Base-by-base conservation (phyloP, 2,113 vertebrate genomes). In the Istiophorus platypterus region DNA sequence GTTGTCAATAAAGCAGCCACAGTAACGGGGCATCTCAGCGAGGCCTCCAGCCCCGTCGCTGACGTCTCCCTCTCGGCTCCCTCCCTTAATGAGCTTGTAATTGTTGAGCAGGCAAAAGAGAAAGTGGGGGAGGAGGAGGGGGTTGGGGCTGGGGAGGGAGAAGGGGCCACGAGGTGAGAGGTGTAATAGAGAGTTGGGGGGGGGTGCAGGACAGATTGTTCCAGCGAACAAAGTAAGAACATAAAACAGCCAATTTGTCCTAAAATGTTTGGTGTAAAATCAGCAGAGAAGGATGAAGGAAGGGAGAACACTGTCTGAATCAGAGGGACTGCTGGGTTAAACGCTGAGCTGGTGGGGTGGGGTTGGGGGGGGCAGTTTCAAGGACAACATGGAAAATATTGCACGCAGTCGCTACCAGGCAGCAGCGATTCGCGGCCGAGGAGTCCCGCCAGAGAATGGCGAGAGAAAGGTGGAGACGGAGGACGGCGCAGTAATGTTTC, bases 301-400 rank as follows among this genome's bases (percentile, higher is more conserved):
- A 47, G 37, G 62, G 59, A 15, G 68, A 82, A 66, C 54, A 20
- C 57, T 41, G 45, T 84, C 72, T 78, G 59, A 72, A 82, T 69
- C 57, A 73, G 51, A 78, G 72, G 14, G 76, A 63, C 66, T n/a
- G 71, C 7, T n/a, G n/a, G n/a, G n/a, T n/a, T n/a, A n/a, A n/a
- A n/a, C n/a, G n/a, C n/a, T n/a, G n/a, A n/a, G n/a, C n/a, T n/a
- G n/a, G n/a, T n/a, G n/a, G n/a, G n/a, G n/a, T n/a, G 27, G 31
- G 31, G 31, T 3, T 3, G 31, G 31, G 31, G 51, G 77, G 78
- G 66, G 72, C 7, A 47, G 75, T 74, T 87, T 92, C 90, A 92
- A 93, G 91, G 91, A 81, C 90, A 90, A 86, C 80, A 71, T 84
- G 83, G 85, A 92, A 92, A 90, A 92, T 86, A 86, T 91, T 81